A percentile compares a stretch with the other conserved stretches of the same genome.
phyloP scores from a whole-genome alignment of 2,888 invertebrate genomes.

The Bombylius major region DNA sequence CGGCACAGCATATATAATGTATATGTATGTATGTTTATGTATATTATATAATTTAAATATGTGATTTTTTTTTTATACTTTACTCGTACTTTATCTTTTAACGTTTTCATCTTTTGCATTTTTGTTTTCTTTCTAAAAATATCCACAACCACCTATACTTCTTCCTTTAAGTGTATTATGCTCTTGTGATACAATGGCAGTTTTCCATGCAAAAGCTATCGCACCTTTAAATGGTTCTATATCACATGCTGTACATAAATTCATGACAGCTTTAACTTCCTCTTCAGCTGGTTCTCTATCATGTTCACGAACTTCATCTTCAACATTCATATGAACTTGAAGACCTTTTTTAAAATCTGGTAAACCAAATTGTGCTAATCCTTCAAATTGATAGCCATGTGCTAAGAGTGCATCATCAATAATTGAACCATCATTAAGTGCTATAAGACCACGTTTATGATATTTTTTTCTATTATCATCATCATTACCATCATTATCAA shows the following conservation, averaged over 20 bases:
- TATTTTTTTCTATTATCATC: slow-evolving; percentile 36
- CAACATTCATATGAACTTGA: slow-evolving; percentile 31
- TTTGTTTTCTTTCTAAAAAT: slow-evolving; percentile 23
- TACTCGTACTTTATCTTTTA: too few species aligned
- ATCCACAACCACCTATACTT: slow-evolving; percentile 33
- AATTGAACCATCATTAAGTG: slow-evolving; percentile 53
- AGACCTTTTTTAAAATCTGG: slow-evolving; percentile 50
- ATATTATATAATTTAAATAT: not conserved
- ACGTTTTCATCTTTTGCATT: too few species aligned
- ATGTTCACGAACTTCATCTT: slow-evolving; percentile 43
- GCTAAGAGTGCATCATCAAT: slow-evolving; percentile 47
- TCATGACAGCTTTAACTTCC: slow-evolving; percentile 68
- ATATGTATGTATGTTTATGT: not conserved
- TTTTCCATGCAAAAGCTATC: slow-evolving; percentile 64
- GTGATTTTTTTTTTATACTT: too few species aligned
- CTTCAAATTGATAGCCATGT: slow-evolving; percentile 34
- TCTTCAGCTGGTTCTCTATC: slow-evolving; percentile 73
- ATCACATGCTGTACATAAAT: slow-evolving; percentile 61
- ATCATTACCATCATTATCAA: not conserved
- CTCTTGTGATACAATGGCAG: slow-evolving; percentile 29
- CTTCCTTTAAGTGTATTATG: slow-evolving; percentile 31
- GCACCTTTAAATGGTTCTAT: slow-evolving; percentile 71
- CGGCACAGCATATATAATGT: not conserved
- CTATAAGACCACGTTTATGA: slow-evolving; percentile 52
- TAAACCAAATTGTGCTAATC: slow-evolving; percentile 58